Evolutionary conservation across 2,888 invertebrate species (phyloP).

Genomic region (Brachylomia viminalis): DNA sequence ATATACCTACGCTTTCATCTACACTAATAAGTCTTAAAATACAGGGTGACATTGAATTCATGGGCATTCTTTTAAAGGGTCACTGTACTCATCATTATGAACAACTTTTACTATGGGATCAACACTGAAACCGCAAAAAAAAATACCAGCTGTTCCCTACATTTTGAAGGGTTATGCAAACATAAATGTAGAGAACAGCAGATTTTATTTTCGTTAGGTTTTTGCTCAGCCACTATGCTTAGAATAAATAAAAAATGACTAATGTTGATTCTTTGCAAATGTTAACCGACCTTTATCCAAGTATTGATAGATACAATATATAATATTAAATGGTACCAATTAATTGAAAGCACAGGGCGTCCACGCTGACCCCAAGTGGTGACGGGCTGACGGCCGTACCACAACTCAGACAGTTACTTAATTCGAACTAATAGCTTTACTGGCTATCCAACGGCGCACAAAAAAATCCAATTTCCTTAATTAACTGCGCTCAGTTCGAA

Average conservation of each 20-base stretch:
- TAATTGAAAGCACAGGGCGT: constrained; percentile 71
- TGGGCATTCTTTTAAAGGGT: too few relatives aligned
- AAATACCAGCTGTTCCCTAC: too few relatives aligned
- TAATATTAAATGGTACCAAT: constrained; percentile 56
- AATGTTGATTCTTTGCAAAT: neutral
- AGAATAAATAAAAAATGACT: neutral
- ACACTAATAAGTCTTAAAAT: neutral
- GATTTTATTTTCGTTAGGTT: too few relatives aligned
- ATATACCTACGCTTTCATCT: neutral
- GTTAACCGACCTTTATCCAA: constrained; percentile 10
- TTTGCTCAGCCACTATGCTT: neutral
- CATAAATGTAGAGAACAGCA: too few relatives aligned
- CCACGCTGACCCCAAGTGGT: constrained; percentile 69
- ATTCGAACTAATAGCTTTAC: constrained; percentile 90
- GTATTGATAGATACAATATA: constrained; percentile 40
- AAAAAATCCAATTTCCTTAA: constrained; percentile 90
- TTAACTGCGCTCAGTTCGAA: constrained; percentile 87
- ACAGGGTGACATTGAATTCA: too few relatives aligned
- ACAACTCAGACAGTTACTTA: constrained; percentile 83
- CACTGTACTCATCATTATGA: too few relatives aligned
- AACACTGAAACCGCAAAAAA: too few relatives aligned
- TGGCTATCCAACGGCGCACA: constrained; percentile 86
- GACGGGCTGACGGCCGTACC: constrained; percentile 73
- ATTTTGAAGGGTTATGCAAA: too few relatives aligned
- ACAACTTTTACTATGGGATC: too few relatives aligned